These are phyloP conservation scores for Atherix ibis DNA, from an alignment of 2,888 invertebrate genomes.

Conservation along the genomic window DNA sequence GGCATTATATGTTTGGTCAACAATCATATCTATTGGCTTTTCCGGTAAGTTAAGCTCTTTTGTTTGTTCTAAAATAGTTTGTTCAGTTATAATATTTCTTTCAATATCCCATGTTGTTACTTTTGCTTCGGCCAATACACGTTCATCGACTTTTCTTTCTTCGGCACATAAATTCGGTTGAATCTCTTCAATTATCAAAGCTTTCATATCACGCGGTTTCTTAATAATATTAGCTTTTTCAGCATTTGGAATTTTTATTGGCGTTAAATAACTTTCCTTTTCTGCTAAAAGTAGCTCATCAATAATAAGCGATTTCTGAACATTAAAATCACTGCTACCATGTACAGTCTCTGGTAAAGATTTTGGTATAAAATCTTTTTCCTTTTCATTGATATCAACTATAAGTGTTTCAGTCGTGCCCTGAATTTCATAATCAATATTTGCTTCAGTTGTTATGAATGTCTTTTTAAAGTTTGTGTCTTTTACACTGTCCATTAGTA, in stretches of 20 bases:
- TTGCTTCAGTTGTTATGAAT: conserved; percentile 33
- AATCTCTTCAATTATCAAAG: conserved; percentile 33
- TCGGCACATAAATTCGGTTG: conserved; percentile 23
- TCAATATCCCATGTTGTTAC: conserved; percentile 28
- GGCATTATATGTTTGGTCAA: conserved; percentile 3
- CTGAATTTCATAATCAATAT: conserved; percentile 39
- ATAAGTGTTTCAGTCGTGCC: conserved; percentile 43
- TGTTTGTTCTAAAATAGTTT: conserved; percentile 5
- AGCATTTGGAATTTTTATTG: conserved; percentile 22
- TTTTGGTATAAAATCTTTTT: conserved; percentile 23
- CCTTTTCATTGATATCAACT: conserved; percentile 48
- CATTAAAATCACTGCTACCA: conserved; percentile 15
- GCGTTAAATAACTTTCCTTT: conserved; percentile 40
- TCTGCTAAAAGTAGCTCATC: conserved; percentile 47
- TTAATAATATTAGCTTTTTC: conserved; percentile 16
- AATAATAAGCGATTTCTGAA: conserved; percentile 45
- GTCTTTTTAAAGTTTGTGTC: conserved; percentile 11
- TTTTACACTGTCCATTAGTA: conserved; percentile 37
- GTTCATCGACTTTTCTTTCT: conserved; percentile 11
- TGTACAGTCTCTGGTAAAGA: conserved; percentile 8
- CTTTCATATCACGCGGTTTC: conserved; percentile 32
- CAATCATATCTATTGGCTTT: conserved; percentile 3
- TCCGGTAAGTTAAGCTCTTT: neutral
- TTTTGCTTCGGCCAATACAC: conserved; percentile 22
- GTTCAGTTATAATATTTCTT: conserved; percentile 13